A percentile compares a stretch with the other conserved stretches of the same genome.
Evolutionary conservation across 2,797 vertebrate genomes (phyloP).

Genomic region (Erithacus rubecula): DNA sequence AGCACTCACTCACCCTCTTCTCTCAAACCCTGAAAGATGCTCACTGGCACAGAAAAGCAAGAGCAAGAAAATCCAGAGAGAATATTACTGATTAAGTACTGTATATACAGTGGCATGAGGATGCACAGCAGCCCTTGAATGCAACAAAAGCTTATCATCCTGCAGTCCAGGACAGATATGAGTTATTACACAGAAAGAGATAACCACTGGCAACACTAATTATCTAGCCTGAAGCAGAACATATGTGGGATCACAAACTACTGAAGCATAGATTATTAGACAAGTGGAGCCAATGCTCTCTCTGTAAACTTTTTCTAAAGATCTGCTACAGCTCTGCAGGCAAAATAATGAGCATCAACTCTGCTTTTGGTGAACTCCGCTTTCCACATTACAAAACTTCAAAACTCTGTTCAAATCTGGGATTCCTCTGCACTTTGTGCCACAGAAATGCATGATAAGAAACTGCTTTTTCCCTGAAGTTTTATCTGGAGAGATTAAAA

Average conservation of each 20-base stretch:
- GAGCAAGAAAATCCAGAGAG: neutral
- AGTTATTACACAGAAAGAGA: neutral
- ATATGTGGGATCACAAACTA: neutral
- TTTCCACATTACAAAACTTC: neutral
- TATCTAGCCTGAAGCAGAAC: neutral
- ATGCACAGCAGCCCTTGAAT: neutral
- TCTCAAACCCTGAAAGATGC: neutral
- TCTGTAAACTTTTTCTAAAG: neutral
- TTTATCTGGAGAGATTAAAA: neutral
- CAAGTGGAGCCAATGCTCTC: neutral
- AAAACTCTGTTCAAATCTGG: neutral
- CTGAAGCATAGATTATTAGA: neutral
- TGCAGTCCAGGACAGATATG: neutral
- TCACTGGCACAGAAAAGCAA: neutral
- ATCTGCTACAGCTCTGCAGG: neutral
- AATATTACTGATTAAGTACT: neutral
- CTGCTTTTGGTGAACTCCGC: neutral
- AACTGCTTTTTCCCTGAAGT: neutral
- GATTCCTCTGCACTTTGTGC: neutral
- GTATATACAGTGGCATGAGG: neutral
- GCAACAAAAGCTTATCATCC: neutral
- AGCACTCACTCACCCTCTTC: neutral
- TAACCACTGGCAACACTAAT: slow-evolving; percentile 14
- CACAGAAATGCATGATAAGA: neutral
- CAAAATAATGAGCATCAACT: neutral